phyloP scores from a whole-genome alignment of 2,797 vertebrate species.

The Rhyacichthys aspro region DNA sequence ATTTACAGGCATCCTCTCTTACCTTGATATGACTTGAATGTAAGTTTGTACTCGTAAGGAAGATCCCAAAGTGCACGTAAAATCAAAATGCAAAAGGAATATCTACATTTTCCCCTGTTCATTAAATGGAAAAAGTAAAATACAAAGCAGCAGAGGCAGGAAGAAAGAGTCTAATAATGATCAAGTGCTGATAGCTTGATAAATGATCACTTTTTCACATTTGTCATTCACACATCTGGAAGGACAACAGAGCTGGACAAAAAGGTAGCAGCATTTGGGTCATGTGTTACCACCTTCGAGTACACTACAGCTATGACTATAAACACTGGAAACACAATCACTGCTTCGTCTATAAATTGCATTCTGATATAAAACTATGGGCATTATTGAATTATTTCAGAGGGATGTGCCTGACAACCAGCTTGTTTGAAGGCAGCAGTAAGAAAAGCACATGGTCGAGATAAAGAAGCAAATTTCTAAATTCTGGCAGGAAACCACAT shows the following conservation, averaged over 20 bases:
- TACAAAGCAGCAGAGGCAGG: constrained; percentile 7
- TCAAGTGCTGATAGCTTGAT: constrained; percentile 47
- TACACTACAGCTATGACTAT: too few species aligned
- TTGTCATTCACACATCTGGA: constrained; percentile 45
- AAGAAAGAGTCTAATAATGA: constrained; percentile 26
- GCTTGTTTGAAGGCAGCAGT: too few species aligned
- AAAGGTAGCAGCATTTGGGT: background rate
- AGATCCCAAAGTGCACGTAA: background rate
- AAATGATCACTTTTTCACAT: constrained; percentile 44
- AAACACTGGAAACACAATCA: too few species aligned
- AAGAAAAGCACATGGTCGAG: too few species aligned
- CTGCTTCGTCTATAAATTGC: too few species aligned
- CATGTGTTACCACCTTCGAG: constrained; percentile 1
- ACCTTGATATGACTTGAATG: background rate
- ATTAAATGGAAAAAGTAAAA: constrained; percentile 37
- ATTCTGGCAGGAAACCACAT: too few species aligned
- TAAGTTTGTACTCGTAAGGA: too few species aligned
- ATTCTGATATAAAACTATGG: too few species aligned
- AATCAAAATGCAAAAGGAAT: constrained; percentile 1
- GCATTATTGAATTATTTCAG: too few species aligned
- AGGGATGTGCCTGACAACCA: too few species aligned
- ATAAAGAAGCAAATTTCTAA: too few species aligned
- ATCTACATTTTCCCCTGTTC: background rate
- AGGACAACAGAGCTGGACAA: constrained; percentile 16
- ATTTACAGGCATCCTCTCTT: background rate